A percentile compares a stretch with the other conserved stretches of the same genome.
Evolutionary conservation across 2,888 invertebrate genomes (phyloP).

Genomic region (Troides oblongomaculatus): DNA sequence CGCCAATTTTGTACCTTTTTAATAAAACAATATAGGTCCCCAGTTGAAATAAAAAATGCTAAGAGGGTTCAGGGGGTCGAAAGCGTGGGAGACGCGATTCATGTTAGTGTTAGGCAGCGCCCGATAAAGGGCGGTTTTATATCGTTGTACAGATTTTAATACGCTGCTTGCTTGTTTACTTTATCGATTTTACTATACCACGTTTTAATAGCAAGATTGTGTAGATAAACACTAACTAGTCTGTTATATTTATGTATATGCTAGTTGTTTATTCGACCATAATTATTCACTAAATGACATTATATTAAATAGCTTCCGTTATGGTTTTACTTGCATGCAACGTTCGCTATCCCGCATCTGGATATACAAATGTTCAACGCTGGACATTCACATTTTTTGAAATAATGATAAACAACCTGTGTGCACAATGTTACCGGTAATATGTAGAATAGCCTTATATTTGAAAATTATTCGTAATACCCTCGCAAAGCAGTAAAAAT

Average conservation of each 20-base stretch:
- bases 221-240: no score
- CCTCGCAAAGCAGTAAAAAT: no score
- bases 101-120: conserved; percentile 15
- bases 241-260: background rate
- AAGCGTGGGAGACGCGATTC: conserved; percentile 27
- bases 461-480: no score
- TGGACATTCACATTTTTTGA: no score
- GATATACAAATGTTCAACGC: no score
- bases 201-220: no score
- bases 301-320: no score
- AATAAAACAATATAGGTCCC: conserved; percentile 27
- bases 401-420: no score
- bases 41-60: conserved; percentile 23
- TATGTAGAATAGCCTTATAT: no score
- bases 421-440: no score
- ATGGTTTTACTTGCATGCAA: no score
- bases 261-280: background rate
- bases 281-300: background rate
- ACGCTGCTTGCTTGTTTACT: conserved; percentile 12
- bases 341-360: no score
- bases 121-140: conserved; percentile 15
- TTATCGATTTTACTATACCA: conserved; percentile 5
- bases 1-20: conserved; percentile 20
- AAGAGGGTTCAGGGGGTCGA: conserved; percentile 18
- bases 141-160: conserved; percentile 18